These are phyloP conservation scores for Ia io DNA, from an alignment of 2,113 vertebrate species.

Conservation along the genomic window DNA sequence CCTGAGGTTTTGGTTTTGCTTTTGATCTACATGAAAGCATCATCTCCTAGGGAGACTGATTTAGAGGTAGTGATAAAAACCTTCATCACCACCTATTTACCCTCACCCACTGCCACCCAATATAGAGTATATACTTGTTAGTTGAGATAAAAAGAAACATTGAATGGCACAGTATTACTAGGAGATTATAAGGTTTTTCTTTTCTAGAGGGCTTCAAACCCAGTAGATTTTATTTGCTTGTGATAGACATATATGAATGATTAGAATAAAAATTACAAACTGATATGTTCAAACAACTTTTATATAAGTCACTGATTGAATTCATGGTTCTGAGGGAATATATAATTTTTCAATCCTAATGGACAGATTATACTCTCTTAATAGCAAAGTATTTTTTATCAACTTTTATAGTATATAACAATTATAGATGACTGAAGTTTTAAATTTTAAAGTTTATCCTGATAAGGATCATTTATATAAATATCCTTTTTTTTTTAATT, in stretches of 20 bases:
- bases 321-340: not conserved
- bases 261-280: not conserved
- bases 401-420: not conserved
- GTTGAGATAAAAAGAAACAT: not conserved
- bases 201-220: not conserved
- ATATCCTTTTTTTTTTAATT: not conserved
- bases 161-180: not conserved
- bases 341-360: not conserved
- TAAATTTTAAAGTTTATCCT: not conserved
- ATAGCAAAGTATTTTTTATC: not conserved
- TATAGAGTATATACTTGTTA: not conserved
- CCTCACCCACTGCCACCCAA: not conserved
- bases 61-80: not conserved
- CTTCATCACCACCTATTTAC: not conserved
- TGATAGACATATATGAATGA: not conserved
- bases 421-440: not conserved
- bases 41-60: not conserved
- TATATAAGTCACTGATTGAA: not conserved
- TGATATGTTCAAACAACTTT: not conserved
- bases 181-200: not conserved
- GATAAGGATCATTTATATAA: not conserved
- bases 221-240: constrained; percentile 3
- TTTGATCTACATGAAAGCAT: not conserved
- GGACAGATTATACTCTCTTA: not conserved
- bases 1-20: not conserved